Percentiles rank a stretch among this genome's conserved stretches.
These are phyloP conservation scores for Trachythela sp. DNA, from an alignment of 64 coral and sea anemone genomes.

Conservation along the genomic window DNA sequence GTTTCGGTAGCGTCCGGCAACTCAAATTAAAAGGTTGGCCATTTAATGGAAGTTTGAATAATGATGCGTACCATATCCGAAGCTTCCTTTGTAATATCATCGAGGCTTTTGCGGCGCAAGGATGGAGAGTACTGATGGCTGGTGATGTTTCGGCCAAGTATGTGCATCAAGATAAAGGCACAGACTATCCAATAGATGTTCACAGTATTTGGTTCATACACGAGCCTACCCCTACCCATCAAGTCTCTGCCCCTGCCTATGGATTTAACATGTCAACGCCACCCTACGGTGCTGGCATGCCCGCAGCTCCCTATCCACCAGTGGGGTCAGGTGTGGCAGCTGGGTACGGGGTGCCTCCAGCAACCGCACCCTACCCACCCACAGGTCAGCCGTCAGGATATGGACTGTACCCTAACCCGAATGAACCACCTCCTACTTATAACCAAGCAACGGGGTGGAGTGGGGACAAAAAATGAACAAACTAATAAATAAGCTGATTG, in stretches of 20 bases:
- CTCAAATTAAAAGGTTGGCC: conserved; percentile 72
- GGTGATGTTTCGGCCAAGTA: conserved; percentile 87
- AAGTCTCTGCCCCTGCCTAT: neutral
- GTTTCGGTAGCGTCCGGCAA: conserved; percentile 5
- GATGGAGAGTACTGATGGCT: conserved; percentile 50
- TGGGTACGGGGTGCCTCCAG: neutral
- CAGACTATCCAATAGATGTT: conserved; percentile 79
- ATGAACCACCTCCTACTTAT: neutral
- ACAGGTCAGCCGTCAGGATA: neutral
- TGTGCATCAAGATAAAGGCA: conserved; percentile 54
- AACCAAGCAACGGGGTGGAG: neutral
- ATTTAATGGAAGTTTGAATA: conserved; percentile 51
- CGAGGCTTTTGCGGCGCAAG: conserved; percentile 37
- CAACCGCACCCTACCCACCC: neutral
- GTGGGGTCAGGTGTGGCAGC: neutral
- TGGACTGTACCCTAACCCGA: neutral
- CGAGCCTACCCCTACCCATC: conserved; percentile 26
- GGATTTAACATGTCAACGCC: neutral
- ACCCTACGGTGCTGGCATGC: neutral
- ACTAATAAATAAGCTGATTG: neutral
- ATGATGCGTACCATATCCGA: conserved; percentile 63
- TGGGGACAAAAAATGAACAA: neutral
- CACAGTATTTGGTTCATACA: conserved; percentile 75
- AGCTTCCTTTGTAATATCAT: conserved; percentile 67
- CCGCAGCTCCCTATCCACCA: neutral